These are phyloP conservation scores for Micrasema minimum DNA, from an alignment of 1,140 invertebrate species.

Conservation along the genomic window DNA sequence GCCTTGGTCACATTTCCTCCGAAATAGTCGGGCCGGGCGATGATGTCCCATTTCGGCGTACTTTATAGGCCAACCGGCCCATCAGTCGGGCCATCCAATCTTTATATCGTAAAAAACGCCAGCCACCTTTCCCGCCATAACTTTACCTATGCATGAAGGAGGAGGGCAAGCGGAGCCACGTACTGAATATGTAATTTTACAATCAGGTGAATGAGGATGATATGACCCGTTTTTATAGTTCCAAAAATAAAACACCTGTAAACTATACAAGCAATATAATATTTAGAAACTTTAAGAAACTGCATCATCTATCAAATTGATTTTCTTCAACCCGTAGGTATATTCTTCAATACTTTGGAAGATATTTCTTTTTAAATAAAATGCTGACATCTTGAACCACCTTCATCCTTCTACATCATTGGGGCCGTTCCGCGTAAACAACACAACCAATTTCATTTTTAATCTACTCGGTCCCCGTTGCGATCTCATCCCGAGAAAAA, in stretches of 20 bases:
- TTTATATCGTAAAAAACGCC: slow-evolving; percentile 49
- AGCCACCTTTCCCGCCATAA: slow-evolving; percentile 2
- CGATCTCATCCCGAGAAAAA: slow-evolving; percentile 37
- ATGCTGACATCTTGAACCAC: background rate
- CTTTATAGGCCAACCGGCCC: slow-evolving; percentile 37
- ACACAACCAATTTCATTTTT: slow-evolving; percentile 52
- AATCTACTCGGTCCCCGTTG: slow-evolving; percentile 47
- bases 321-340: too few relatives aligned
- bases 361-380: background rate
- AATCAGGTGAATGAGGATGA: slow-evolving; percentile 53
- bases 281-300: too few relatives aligned
- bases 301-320: too few relatives aligned
- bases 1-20: slow-evolving; percentile 7
- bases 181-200: slow-evolving; percentile 54
- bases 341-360: background rate
- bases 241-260: slow-evolving; percentile 28
- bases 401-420: slow-evolving; percentile 30
- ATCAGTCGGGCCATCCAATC: slow-evolving; percentile 46
- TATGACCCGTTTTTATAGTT: slow-evolving; percentile 51
- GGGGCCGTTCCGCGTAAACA: slow-evolving; percentile 40
- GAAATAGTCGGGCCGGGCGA: slow-evolving; percentile 4
- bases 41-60: slow-evolving; percentile 28
- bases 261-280: background rate
- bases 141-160: slow-evolving; percentile 49
- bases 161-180: slow-evolving; percentile 24